Evolutionary conservation across 2,797 vertebrate genomes (phyloP).

Genomic region (Manis pentadactyla): DNA sequence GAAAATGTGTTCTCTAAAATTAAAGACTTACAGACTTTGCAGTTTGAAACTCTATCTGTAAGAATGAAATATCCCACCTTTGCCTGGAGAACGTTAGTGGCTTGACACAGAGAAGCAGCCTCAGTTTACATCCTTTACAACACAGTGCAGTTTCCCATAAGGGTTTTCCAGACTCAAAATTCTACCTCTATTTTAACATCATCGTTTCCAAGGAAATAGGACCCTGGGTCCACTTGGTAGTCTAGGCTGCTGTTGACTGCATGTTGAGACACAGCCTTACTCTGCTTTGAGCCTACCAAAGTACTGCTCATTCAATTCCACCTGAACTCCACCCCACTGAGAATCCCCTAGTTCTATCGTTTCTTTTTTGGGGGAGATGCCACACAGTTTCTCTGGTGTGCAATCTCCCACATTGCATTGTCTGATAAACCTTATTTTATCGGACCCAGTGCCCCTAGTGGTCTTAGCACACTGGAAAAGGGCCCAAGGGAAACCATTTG

Average conservation of each 20-base stretch:
- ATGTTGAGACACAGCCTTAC: neutral
- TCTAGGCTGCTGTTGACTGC: neutral
- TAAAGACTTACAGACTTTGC: neutral
- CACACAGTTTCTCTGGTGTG: neutral
- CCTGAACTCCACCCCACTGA: neutral
- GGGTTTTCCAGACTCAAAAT: neutral
- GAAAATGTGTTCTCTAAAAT: constrained; percentile 30
- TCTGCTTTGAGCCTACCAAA: neutral
- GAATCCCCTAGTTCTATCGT: neutral
- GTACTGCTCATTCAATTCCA: neutral
- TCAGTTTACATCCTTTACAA: neutral
- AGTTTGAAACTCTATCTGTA: neutral
- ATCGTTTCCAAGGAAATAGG: neutral
- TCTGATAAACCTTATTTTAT: neutral
- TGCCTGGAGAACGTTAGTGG: neutral
- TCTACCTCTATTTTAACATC: neutral
- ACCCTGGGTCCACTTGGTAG: neutral
- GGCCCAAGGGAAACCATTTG: neutral
- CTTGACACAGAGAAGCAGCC: neutral
- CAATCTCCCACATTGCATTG: neutral
- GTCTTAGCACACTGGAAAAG: neutral
- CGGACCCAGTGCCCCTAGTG: neutral
- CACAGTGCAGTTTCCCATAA: neutral
- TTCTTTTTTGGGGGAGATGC: neutral
- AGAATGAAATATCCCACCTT: neutral